Evolutionary conservation across 2,113 vertebrate genomes (phyloP).

Genomic region (Microtus ochrogaster): DNA sequence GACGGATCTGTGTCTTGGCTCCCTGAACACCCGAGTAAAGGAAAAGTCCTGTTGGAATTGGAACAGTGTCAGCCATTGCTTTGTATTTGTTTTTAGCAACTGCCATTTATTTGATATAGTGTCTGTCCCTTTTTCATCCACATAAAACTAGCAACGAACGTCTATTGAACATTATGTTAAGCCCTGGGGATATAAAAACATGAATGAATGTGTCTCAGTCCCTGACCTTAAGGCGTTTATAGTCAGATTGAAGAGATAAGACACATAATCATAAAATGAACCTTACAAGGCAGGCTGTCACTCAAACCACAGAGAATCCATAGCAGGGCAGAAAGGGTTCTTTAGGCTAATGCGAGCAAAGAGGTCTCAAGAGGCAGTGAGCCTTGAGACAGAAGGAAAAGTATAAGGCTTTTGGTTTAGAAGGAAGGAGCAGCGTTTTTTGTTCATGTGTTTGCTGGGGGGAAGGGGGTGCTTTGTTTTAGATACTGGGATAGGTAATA

Average conservation of each 20-base stretch:
- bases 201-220: constrained; percentile 13
- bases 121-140: constrained; percentile 13
- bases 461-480: neutral
- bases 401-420: neutral
- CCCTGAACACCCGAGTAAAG: neutral
- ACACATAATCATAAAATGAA: neutral
- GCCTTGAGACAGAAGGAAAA: neutral
- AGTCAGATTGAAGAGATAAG: constrained; percentile 23
- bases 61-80: neutral
- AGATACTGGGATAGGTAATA: neutral
- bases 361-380: neutral
- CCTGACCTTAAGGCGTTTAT: constrained; percentile 27
- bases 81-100: neutral
- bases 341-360: neutral
- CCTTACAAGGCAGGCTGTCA: neutral
- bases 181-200: neutral
- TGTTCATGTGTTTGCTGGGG: neutral
- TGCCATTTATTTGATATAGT: neutral
- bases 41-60: neutral
- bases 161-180: constrained; percentile 39
- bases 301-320: neutral
- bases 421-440: neutral
- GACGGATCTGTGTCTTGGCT: neutral
- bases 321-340: neutral
- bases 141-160: constrained; percentile 1